Evolutionary conservation across 2,888 invertebrate species (phyloP).

Genomic region (Hydriomena furcata): DNA sequence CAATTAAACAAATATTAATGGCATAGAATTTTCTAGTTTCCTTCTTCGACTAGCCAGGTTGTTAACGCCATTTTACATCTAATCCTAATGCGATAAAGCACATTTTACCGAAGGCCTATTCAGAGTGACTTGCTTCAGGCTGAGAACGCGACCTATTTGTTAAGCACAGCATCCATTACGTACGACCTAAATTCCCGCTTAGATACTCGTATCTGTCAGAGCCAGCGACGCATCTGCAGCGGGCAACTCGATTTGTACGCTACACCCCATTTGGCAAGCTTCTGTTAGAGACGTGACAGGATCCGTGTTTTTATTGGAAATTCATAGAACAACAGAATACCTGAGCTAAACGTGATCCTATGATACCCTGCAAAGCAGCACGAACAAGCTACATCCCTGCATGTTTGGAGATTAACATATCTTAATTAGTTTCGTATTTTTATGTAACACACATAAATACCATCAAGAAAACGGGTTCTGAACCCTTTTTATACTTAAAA

Average conservation of each 20-base stretch:
- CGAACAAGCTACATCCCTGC: too few relatives aligned
- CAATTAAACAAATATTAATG: too few relatives aligned
- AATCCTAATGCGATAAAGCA: neutral
- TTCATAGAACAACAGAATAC: neutral
- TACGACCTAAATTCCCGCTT: conserved; percentile 55
- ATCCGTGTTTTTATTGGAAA: conserved; percentile 9
- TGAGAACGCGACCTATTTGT: conserved; percentile 48
- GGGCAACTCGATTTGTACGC: conserved; percentile 51
- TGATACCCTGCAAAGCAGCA: too few relatives aligned
- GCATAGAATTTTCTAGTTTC: too few relatives aligned
- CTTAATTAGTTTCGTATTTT: too few relatives aligned
- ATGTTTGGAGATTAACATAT: neutral
- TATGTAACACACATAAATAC: too few relatives aligned
- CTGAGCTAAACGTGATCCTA: neutral
- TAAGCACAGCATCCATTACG: conserved; percentile 50
- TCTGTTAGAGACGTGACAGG: conserved; percentile 12
- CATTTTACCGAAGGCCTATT: neutral
- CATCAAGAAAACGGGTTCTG: too few relatives aligned
- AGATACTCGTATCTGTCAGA: conserved; percentile 59
- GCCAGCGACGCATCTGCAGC: conserved; percentile 50
- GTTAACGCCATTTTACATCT: too few relatives aligned
- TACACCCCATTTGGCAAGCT: conserved; percentile 50
- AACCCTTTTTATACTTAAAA: too few relatives aligned
- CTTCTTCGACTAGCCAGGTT: too few relatives aligned
- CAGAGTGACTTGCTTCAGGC: conserved; percentile 31